Evolutionary conservation across 1,140 invertebrate species (phyloP), one percentile per base, ranked within the genome.

Genomic region (Meloidogyne floridensis): DNA sequence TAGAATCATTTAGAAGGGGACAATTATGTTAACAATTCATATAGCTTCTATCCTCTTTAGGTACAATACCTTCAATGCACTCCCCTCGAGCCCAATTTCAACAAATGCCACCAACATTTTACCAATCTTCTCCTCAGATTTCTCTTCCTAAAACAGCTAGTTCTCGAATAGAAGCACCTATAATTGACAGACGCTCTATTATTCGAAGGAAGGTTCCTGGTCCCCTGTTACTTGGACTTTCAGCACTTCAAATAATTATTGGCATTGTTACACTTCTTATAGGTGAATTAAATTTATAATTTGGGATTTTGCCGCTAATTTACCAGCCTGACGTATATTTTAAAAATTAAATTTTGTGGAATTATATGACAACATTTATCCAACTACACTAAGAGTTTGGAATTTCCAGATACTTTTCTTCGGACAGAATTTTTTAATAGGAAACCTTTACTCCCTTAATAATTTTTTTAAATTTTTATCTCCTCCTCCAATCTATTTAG

Each of bases 261-360:
- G 83, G 83, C 1, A 20, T 84, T 42, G 54, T 78, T 2, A 75
- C 77, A 9, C 47, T 84, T 4, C 74, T 84, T 53, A 71, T 84
- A 11, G 82, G 82, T 83, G n/a, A 15, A 80, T 74, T 77, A 11
- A 47, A 80, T 47, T 47, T 47, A 47, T 47, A 6, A 47, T 4
- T 6, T 47, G 5, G 5, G 7, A 47, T 47, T 47, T 47, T 0
- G 0, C 1, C 32, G 1, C 32, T 1, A 32, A 32, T 32, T 32
- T 32, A 32, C 32, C 32, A 1, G 32, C 32, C 32, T 32, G 1
- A 20, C 1, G 32, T 32, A 32, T 32, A 1, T 32, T 32, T 32
- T 32, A 1, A 32, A 32, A 32, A 32, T 32, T 32, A 32, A 32
- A 32, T 32, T 32, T 32, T 32, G 2, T 32, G 32, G 32, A 32